Percentiles rank a stretch among this genome's conserved stretches.
Evolutionary conservation across 2,888 invertebrate species (phyloP).

Genomic region (Chouioia cunea): DNA sequence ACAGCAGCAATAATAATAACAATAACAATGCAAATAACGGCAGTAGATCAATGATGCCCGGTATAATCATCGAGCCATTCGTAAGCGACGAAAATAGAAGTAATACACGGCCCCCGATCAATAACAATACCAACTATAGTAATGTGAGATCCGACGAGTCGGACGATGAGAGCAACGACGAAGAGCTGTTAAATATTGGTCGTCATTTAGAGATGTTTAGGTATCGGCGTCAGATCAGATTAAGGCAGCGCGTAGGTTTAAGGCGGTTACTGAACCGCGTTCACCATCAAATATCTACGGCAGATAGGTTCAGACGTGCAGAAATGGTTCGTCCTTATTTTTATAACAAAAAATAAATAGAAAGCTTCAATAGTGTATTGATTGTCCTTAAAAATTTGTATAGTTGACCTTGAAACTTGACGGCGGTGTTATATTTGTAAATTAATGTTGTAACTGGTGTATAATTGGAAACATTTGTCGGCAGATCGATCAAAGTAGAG

Average conservation of each 20-base stretch:
- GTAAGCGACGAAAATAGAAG: not conserved
- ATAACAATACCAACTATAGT: not conserved
- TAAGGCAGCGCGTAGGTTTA: too few species aligned
- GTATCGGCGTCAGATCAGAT: too few species aligned
- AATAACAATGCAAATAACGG: not conserved
- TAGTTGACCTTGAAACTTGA: too few species aligned
- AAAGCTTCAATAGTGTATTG: too few species aligned
- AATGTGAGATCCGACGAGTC: slow-evolving; percentile 33
- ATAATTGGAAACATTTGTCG: slow-evolving; percentile 26
- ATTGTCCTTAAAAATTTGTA: too few species aligned
- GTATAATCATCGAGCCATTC: too few species aligned
- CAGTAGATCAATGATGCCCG: too few species aligned
- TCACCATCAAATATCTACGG: not conserved
- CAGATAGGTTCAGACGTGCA: slow-evolving; percentile 2
- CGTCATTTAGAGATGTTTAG: not conserved
- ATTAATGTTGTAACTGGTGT: too few species aligned
- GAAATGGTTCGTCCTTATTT: slow-evolving; percentile 12
- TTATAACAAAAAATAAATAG: too few species aligned
- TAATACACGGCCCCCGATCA: slow-evolving; percentile 16
- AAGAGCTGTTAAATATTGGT: slow-evolving; percentile 35
- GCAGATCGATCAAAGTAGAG: slow-evolving; percentile 80
- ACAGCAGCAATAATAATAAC: slow-evolving; percentile 4
- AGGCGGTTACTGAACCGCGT: slow-evolving; percentile 6
- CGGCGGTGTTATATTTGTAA: too few species aligned
- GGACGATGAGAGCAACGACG: slow-evolving; percentile 50